phyloP scores from a whole-genome alignment of 1,140 invertebrate species.

The Eulimnadia texana region DNA sequence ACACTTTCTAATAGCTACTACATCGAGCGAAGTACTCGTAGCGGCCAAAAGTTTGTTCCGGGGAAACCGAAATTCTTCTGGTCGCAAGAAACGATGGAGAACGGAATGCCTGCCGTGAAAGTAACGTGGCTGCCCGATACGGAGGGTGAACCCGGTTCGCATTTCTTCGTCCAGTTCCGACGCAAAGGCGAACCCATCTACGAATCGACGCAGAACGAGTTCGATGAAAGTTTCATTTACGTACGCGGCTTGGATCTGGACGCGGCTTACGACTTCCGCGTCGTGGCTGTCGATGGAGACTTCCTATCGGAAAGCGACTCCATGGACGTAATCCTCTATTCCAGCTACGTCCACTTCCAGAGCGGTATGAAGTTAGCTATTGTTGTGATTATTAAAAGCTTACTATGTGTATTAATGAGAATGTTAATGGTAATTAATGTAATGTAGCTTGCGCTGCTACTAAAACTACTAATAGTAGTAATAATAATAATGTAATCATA shows the following conservation, averaged over 20 bases:
- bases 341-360: background rate
- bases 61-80: slow-evolving; percentile 61
- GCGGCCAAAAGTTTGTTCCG: slow-evolving; percentile 39
- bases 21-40: slow-evolving; percentile 58
- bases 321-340: slow-evolving; percentile 61
- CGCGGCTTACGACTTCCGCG: slow-evolving; percentile 70
- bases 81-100: slow-evolving; percentile 48
- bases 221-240: slow-evolving; percentile 55
- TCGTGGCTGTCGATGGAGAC: slow-evolving; percentile 82
- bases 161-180: slow-evolving; percentile 78
- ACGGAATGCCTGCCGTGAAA: slow-evolving; percentile 55
- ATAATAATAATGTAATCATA: no score
- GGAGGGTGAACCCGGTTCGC: slow-evolving; percentile 50
- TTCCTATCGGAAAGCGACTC: slow-evolving; percentile 51
- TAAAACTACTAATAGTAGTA: no score
- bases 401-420: no score
- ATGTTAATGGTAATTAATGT: no score
- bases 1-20: slow-evolving; percentile 40
- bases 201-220: slow-evolving; percentile 42
- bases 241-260: slow-evolving; percentile 65
- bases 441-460: no score
- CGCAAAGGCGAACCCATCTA: slow-evolving; percentile 53
- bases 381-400: background rate
- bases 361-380: background rate
- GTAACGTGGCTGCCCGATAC: slow-evolving; percentile 65